Conservation (phyloP, 2,113 vertebrate species). For the Suricata suricatta region DNA sequence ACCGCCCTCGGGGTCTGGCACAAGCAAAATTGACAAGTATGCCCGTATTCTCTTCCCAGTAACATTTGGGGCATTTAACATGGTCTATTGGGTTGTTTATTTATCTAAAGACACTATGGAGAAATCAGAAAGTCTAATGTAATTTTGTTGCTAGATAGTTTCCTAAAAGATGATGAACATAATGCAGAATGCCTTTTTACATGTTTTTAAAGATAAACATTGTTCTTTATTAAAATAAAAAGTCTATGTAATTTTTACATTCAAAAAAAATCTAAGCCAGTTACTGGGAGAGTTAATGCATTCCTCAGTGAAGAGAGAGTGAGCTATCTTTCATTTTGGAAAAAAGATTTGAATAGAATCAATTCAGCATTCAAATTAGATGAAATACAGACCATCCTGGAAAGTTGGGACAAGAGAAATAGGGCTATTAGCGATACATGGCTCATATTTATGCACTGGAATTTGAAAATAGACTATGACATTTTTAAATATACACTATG, state of each 20-base stretch:
- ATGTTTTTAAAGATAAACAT: slow-evolving; percentile 83
- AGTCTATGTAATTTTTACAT: slow-evolving; percentile 81
- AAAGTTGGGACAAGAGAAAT: slow-evolving; percentile 45
- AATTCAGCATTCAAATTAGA: slow-evolving; percentile 65
- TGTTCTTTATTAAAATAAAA: slow-evolving; percentile 85
- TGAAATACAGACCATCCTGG: slow-evolving; percentile 57
- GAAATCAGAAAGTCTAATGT: slow-evolving; percentile 90
- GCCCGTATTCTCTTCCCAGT: slow-evolving; percentile 99
- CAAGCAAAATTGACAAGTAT: slow-evolving; percentile 99
- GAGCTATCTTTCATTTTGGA: slow-evolving; percentile 75
- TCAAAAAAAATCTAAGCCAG: slow-evolving; percentile 78
- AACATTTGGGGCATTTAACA: slow-evolving; percentile 98
- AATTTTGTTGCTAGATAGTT: slow-evolving; percentile 85
- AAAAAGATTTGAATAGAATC: slow-evolving; percentile 64
- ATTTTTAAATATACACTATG: slow-evolving; percentile 50
- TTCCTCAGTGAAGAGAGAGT: slow-evolving; percentile 73
- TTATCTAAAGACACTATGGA: slow-evolving; percentile 98
- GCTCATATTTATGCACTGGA: slow-evolving; percentile 72
- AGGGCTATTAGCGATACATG: slow-evolving; percentile 52
- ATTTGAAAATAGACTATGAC: slow-evolving; percentile 61
- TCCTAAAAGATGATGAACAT: slow-evolving; percentile 82
- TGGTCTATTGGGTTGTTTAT: slow-evolving; percentile 99
- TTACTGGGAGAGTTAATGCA: slow-evolving; percentile 78
- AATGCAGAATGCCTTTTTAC: slow-evolving; percentile 87
- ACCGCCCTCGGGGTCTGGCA: slow-evolving; percentile 87